Evolutionary conservation across 1,140 invertebrate species (phyloP), one percentile per base, ranked within the genome.

Genomic region (Drosophila sp.): DNA sequence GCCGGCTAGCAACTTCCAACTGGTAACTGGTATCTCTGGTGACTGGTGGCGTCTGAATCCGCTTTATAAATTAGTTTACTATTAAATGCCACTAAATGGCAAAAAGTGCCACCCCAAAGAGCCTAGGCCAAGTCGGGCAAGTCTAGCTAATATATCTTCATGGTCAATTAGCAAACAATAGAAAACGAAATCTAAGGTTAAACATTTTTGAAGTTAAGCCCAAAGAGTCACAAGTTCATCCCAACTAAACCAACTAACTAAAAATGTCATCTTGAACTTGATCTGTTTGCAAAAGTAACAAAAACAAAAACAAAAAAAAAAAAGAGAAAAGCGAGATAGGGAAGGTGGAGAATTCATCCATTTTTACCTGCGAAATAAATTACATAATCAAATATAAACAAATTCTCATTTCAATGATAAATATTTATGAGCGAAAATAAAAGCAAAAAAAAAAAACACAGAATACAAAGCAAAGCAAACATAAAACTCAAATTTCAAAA

Each of bases 41-140:
- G 23, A 50, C 44, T 50, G 44, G 44, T 50, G 23, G 44, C 23
- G 44, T 50, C 44, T 66, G 44, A 83, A 85, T 79, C 76, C 66
- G 83, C 73, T 80, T 78, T 83, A 79, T 80, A 89, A 87, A 87
- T 89, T 87, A 77, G 79, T 76, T 87, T 72, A 70, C 80, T 77
- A 87, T 89, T 89, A 87, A 83, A 84, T 76, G 60, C 70, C 86
- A 74, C 84, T 89, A 87, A 87, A 83, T 89, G 84, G 72, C 83
- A 83, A 87, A 79, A 73, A 77, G 83, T 86, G 75, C 82, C 82
- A 79, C 79, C 83, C 82, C 79, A 83, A 70, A 77, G 44, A 27
- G 44, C 66, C 23, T 35, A 47, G 29, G 55, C 47, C 54, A 44
- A 69, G 27, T 33, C 33, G 30, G 41, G 33, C 33, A 38, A 60